These are phyloP conservation scores for Naja naja DNA, from an alignment of 2,113 vertebrate genomes.

Conservation along the genomic window DNA sequence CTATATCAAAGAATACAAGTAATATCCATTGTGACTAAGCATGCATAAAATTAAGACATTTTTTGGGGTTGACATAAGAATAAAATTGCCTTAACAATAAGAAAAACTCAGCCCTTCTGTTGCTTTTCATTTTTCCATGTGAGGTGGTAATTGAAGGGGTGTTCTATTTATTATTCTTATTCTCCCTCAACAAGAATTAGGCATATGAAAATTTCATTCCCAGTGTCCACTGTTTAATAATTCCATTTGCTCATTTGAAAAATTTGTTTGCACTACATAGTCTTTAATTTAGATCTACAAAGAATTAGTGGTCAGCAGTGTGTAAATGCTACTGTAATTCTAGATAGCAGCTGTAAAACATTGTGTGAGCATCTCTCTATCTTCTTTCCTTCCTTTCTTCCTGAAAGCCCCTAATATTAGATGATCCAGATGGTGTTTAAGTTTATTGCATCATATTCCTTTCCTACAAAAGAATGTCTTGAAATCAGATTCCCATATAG, in stretches of 20 bases:
- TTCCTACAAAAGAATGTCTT: neutral
- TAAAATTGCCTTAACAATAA: neutral
- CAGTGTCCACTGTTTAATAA: neutral
- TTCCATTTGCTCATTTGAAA: neutral
- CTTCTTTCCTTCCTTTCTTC: neutral
- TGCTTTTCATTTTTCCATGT: neutral
- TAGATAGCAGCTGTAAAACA: neutral
- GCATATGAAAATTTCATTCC: neutral
- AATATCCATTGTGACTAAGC: neutral
- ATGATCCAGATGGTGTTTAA: neutral
- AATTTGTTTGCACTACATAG: neutral
- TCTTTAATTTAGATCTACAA: neutral
- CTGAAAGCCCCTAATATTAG: neutral
- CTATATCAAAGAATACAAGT: neutral
- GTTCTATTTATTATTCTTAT: neutral
- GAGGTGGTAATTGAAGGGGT: neutral
- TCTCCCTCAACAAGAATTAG: neutral
- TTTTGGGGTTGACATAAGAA: neutral
- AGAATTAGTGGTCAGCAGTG: neutral
- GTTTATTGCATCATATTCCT: neutral
- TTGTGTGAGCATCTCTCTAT: neutral
- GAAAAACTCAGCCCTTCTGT: neutral
- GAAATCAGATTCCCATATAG: neutral
- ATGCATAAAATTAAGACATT: rapidly evolving
- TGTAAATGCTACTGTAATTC: neutral